Conservation (phyloP, 2,113 vertebrate species). For the Cyphomyrus discorhynchus region DNA sequence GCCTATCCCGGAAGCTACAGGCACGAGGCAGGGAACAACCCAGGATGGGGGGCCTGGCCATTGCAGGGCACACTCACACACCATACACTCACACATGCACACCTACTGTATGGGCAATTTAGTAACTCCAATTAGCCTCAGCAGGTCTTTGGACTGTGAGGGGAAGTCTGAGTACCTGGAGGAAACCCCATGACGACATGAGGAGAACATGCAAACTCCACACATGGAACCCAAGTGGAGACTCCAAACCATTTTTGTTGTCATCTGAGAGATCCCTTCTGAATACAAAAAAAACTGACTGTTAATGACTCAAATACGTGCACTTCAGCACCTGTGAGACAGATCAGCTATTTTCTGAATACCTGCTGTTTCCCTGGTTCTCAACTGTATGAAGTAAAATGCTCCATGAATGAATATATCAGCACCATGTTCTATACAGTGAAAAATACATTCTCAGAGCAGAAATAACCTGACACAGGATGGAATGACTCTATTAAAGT, state of each 20-base stretch:
- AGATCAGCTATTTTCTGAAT: not conserved
- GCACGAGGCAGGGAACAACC: too few relatives aligned
- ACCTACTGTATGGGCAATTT: too few relatives aligned
- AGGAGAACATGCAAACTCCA: too few relatives aligned
- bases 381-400: not conserved
- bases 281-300: not conserved
- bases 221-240: too few relatives aligned
- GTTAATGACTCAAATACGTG: not conserved
- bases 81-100: too few relatives aligned
- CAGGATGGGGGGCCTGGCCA: too few relatives aligned
- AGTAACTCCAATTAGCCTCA: too few relatives aligned
- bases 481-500: not conserved
- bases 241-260: not conserved
- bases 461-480: not conserved
- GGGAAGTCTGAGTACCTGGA: too few relatives aligned
- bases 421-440: not conserved
- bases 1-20: not conserved
- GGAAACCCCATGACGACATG: too few relatives aligned
- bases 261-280: not conserved
- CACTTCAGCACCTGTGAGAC: not conserved
- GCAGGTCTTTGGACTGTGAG: too few relatives aligned
- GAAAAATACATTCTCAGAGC: not conserved
- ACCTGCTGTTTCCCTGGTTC: not conserved
- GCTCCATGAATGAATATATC: not conserved
- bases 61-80: too few relatives aligned